These are phyloP conservation scores for Xerus rutilus DNA, from an alignment of 2,797 vertebrate genomes.

Conservation along the genomic window DNA sequence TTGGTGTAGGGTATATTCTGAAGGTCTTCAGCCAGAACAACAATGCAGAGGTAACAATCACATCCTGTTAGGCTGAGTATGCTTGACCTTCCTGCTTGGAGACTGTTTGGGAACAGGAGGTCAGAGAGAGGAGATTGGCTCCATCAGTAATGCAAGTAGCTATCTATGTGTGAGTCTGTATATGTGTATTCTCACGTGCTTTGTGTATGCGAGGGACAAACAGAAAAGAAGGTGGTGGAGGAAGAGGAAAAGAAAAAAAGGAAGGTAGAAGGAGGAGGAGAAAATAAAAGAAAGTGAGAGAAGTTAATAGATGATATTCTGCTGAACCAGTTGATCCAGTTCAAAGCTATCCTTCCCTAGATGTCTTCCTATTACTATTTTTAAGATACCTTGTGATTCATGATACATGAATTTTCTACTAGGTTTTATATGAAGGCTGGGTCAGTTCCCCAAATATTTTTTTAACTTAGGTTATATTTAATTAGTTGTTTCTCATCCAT, in stretches of 20 bases:
- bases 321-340: not conserved
- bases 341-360: not conserved
- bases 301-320: not conserved
- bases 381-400: not conserved
- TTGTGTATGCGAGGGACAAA: not conserved
- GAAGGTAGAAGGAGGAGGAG: not conserved
- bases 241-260: not conserved
- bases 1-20: conserved; percentile 80
- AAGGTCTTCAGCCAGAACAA: conserved; percentile 75
- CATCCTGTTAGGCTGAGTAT: not conserved
- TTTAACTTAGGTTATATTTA: not conserved
- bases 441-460: not conserved
- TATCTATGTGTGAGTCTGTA: not conserved
- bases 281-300: not conserved
- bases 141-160: not conserved
- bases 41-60: conserved; percentile 72
- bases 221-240: not conserved
- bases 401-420: not conserved
- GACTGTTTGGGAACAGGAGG: not conserved
- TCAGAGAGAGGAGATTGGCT: not conserved
- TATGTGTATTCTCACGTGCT: not conserved
- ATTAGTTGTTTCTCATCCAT: not conserved
- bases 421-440: not conserved
- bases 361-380: not conserved
- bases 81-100: not conserved